Conservation (phyloP, 2,113 vertebrate genomes). For the Maccullochella peelii region DNA sequence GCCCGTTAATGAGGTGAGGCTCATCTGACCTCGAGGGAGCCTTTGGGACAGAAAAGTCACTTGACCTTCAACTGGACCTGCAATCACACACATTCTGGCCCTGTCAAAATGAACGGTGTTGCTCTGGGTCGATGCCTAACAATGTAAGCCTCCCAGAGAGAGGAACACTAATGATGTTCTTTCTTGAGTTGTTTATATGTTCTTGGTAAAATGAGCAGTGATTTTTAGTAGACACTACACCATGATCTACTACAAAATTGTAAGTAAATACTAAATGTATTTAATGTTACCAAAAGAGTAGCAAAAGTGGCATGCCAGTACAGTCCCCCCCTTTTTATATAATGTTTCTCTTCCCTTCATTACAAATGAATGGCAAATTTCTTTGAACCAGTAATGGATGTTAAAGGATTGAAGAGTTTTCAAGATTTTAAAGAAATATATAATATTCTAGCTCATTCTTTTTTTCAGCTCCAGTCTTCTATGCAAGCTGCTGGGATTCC, state of each 20-base stretch:
- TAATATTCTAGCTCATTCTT: no score
- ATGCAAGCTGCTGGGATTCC: neutral
- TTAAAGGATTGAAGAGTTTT: neutral
- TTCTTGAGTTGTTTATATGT: neutral
- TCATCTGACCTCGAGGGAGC: conserved; percentile 48
- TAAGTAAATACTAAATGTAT: neutral
- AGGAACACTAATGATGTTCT: neutral
- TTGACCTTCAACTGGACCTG: conserved; percentile 34
- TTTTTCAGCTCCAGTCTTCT: neutral
- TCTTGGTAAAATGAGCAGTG: neutral
- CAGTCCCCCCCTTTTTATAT: no score
- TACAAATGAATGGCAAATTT: neutral
- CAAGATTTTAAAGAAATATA: neutral
- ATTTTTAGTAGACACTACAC: neutral
- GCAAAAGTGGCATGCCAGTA: neutral
- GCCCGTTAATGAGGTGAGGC: conserved; percentile 25
- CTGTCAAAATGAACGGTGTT: neutral
- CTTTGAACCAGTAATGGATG: neutral
- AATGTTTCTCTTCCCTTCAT: neutral
- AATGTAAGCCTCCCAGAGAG: neutral
- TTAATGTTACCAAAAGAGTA: neutral
- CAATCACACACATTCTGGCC: conserved; percentile 31
- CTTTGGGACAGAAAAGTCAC: conserved; percentile 35
- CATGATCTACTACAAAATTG: neutral
- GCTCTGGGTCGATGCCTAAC: conserved; percentile 10